A percentile compares a stretch with the other conserved stretches of the same genome.
Evolutionary conservation across 1,140 invertebrate species (phyloP).

Genomic region (Scaptomyza hsui): DNA sequence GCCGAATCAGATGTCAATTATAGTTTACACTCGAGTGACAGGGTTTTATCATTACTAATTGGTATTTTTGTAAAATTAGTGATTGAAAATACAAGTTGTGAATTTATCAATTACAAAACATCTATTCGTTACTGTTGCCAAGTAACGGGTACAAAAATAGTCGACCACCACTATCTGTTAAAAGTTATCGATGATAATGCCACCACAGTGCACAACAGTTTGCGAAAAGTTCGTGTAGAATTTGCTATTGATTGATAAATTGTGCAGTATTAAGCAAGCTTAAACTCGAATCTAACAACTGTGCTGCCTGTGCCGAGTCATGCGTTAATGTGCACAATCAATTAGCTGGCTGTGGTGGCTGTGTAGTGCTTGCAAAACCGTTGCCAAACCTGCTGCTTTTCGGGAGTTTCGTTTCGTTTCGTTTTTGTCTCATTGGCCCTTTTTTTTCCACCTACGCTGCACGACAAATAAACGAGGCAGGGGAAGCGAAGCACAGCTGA

Average conservation of each 20-base stretch:
- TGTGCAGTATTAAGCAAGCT: slow-evolving; percentile 23
- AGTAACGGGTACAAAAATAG: slow-evolving; percentile 5
- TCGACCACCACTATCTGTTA: slow-evolving; percentile 21
- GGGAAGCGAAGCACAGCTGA: slow-evolving; percentile 31
- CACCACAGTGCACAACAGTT: slow-evolving; percentile 70
- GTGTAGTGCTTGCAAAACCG: slow-evolving; percentile 33
- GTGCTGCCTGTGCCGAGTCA: slow-evolving; percentile 23
- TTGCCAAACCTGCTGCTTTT: slow-evolving; percentile 25
- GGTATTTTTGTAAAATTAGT: no score
- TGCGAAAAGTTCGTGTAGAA: slow-evolving; percentile 71
- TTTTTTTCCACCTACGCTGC: slow-evolving; percentile 53
- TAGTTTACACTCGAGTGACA: no score
- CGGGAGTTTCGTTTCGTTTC: slow-evolving; percentile 26
- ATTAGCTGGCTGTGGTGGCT: slow-evolving; percentile 30
- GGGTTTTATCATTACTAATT: no score
- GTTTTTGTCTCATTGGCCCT: slow-evolving; percentile 34
- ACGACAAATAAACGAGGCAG: slow-evolving; percentile 36
- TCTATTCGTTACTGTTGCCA: background rate
- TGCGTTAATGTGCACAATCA: slow-evolving; percentile 35
- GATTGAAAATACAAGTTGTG: no score
- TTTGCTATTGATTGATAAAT: slow-evolving; percentile 55
- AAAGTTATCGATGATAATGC: slow-evolving; percentile 42
- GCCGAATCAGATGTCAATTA: no score
- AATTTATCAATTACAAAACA: no score
- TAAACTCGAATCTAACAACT: slow-evolving; percentile 22